Conservation (phyloP, 2,888 invertebrate genomes). For the Meta bourneti region DNA sequence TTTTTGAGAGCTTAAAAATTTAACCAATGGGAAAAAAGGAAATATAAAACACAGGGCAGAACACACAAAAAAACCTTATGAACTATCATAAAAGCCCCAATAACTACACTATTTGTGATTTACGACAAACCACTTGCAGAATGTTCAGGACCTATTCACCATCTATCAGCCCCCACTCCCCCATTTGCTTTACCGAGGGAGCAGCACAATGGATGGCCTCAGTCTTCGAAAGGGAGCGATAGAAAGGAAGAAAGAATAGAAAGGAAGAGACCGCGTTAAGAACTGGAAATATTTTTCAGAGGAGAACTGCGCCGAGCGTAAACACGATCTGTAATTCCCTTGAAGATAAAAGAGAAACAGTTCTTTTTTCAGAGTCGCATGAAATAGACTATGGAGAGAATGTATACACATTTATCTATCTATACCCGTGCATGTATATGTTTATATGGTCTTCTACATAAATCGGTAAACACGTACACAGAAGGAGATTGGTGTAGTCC, state of each 20-base stretch:
- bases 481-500: background rate
- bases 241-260: slow-evolving; percentile 29
- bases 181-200: slow-evolving; percentile 71
- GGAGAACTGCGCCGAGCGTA: slow-evolving; percentile 58
- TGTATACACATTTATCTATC: slow-evolving; percentile 55
- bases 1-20: slow-evolving; percentile 21
- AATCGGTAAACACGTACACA: slow-evolving; percentile 8
- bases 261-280: slow-evolving; percentile 67
- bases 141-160: slow-evolving; percentile 70
- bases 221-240: slow-evolving; percentile 37
- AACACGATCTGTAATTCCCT: slow-evolving; percentile 71
- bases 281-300: slow-evolving; percentile 74
- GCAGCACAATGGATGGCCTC: slow-evolving; percentile 66
- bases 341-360: slow-evolving; percentile 67
- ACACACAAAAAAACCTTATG: slow-evolving; percentile 54
- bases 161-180: slow-evolving; percentile 66
- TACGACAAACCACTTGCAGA: slow-evolving; percentile 72
- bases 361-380: slow-evolving; percentile 52
- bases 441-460: slow-evolving; percentile 48
- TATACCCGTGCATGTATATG: slow-evolving; percentile 32
- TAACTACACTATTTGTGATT: slow-evolving; percentile 75
- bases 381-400: slow-evolving; percentile 54
- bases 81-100: slow-evolving; percentile 72
- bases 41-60: slow-evolving; percentile 50
- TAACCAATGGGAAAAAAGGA: slow-evolving; percentile 31